phyloP scores from a whole-genome alignment of 2,113 vertebrate genomes.

The Pedionomus torquatus region DNA sequence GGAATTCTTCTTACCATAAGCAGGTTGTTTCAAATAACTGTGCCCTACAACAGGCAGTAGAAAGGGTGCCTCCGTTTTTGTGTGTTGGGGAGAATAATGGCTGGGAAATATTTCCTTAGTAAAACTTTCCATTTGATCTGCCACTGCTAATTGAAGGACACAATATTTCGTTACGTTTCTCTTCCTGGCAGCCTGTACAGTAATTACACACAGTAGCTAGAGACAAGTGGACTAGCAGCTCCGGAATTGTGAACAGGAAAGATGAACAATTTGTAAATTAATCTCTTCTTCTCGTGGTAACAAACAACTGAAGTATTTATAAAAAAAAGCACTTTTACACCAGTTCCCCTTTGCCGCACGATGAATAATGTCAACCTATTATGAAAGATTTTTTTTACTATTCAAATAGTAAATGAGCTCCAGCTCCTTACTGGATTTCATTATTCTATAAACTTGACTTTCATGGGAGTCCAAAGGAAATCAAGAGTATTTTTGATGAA shows the following conservation, averaged over 20 bases:
- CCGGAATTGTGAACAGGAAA: neutral
- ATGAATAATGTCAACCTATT: constrained; percentile 6
- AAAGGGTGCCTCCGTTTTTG: neutral
- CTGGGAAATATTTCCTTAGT: neutral
- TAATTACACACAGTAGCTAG: constrained; percentile 17
- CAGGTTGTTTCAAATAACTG: neutral
- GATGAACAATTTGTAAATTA: constrained; percentile 17
- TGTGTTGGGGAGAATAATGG: neutral
- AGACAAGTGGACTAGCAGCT: constrained; percentile 2
- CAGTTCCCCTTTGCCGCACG: neutral
- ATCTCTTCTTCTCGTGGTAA: neutral
- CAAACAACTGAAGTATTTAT: neutral
- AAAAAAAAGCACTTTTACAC: neutral
- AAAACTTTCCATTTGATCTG: constrained; percentile 3
- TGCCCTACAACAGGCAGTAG: neutral
- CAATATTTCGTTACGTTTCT: neutral
- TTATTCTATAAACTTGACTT: constrained; percentile 33
- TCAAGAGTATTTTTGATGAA: constrained; percentile 8
- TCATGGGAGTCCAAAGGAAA: constrained; percentile 18
- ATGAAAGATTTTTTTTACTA: constrained; percentile 22
- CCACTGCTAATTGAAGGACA: neutral
- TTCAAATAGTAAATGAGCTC: constrained; percentile 34
- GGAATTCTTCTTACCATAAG: neutral
- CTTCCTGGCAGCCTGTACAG: neutral
- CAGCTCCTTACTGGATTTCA: constrained; percentile 41